A percentile compares a stretch with the other conserved stretches of the same genome.
Conservation (phyloP, 2,797 vertebrate genomes). For the Lemur catta region DNA sequence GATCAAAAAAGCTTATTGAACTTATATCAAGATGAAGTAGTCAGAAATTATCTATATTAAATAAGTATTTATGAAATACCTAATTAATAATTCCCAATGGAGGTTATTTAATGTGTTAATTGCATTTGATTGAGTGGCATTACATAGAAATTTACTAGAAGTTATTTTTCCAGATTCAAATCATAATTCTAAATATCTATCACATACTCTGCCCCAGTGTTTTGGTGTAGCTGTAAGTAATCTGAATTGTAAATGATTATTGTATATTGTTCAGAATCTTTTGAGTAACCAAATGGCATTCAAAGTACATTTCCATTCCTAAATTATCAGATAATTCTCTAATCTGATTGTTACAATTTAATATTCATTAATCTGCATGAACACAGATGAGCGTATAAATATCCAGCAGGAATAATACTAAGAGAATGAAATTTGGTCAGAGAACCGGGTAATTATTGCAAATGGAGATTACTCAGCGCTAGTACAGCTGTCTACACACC, state of each 20-base stretch:
- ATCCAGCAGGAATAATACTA: background rate
- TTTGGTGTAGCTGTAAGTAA: constrained; percentile 18
- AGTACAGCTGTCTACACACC: constrained; percentile 31
- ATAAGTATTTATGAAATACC: constrained; percentile 1
- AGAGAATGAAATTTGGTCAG: constrained; percentile 52
- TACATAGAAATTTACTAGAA: background rate
- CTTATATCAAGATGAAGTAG: background rate
- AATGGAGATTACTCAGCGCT: constrained; percentile 19
- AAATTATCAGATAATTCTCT: constrained; percentile 30
- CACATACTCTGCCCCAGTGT: background rate
- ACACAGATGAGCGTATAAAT: constrained; percentile 42
- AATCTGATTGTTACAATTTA: constrained; percentile 46
- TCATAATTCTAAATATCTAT: background rate
- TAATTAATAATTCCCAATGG: background rate
- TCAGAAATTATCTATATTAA: constrained; percentile 18
- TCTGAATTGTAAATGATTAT: constrained; percentile 48
- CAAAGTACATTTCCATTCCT: constrained; percentile 35
- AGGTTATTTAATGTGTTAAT: constrained; percentile 7
- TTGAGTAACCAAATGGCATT: constrained; percentile 42
- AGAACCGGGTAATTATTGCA: constrained; percentile 33
- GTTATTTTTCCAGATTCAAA: constrained; percentile 33
- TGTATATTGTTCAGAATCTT: constrained; percentile 50
- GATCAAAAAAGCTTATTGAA: constrained; percentile 6
- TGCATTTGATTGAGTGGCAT: background rate
- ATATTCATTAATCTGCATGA: constrained; percentile 50